Evolutionary conservation across 2,888 invertebrate species (phyloP), one percentile per base, ranked within the genome.

Genomic region (Ptilodon capucinus): DNA sequence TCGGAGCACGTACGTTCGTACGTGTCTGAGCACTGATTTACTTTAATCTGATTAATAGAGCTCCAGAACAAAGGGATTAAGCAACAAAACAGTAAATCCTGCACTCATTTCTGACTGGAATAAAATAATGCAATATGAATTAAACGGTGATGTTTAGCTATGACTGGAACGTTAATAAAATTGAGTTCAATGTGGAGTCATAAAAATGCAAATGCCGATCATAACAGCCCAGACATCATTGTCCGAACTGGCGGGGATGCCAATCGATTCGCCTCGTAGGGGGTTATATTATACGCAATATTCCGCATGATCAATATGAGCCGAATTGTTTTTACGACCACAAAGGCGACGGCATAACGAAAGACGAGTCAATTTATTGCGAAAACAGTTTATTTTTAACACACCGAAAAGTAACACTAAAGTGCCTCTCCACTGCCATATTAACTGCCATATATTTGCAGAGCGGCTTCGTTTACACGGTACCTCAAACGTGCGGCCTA

Each of bases 121-220:
- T 13, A 19, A 19, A 38, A 7, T 19, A 38, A 38, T 38, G 18
- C 18, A 38, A 38, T 11, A 36, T 18, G 11, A 52, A 56, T 50
- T 61, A 59, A 60, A 61, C 57, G 60, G 14, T 7, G 14, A 7
- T n/a, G 28, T 7, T 14, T 5, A 32, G 14, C 14, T 13, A 14
- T 32, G 14, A 14, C 13, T 14, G 32, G 32, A 30, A 32, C 14
- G 14, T 64, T 62, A 74, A 74, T 71, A 70, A 73, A 76, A 66
- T 49, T 39, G 63, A 65, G 68, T 66, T 57, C 64, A 60, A 70
- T 61, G 60, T 62, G 60, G 67, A 70, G 74, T 73, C 78, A 83
- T 83, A 81, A 78, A 84, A 79, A 86, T 84, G 79, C 71, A 78
- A 84, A 85, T 81, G 81, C 78, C 74, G 78, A 82, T 81, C 77